These are phyloP conservation scores for Garra rufa DNA, from an alignment of 2,113 vertebrate genomes.

Conservation along the genomic window DNA sequence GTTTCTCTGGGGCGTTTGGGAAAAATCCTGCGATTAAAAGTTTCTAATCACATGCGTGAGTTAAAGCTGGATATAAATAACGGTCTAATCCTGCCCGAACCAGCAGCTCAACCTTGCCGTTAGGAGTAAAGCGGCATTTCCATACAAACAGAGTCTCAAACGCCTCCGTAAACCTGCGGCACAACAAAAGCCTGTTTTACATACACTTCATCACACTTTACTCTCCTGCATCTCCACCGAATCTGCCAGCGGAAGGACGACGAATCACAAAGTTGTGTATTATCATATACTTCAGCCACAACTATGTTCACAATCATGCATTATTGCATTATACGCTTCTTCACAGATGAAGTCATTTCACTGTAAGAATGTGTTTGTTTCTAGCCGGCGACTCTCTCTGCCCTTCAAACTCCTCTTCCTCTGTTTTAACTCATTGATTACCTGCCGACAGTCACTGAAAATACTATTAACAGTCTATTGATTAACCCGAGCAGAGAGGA, in stretches of 20 bases:
- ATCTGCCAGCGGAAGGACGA: neutral
- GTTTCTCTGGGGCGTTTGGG: neutral
- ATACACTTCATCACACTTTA: neutral
- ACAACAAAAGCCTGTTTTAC: neutral
- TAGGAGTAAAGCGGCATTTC: neutral
- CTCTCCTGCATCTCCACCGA: neutral
- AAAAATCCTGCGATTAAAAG: neutral
- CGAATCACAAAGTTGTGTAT: neutral
- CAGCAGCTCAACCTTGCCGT: neutral
- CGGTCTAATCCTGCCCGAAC: neutral
- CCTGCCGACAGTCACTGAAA: slow-evolving; percentile 57
- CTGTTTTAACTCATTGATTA: slow-evolving; percentile 60
- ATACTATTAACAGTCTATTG: slow-evolving; percentile 73
- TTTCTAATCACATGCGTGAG: neutral
- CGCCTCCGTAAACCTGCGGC: neutral
- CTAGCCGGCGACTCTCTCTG: neutral
- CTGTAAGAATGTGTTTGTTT: neutral
- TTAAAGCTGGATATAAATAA: neutral
- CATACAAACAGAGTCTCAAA: neutral
- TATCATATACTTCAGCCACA: neutral
- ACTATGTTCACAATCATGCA: neutral
- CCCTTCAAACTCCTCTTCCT: slow-evolving; percentile 46
- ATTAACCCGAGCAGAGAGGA: slow-evolving; percentile 63
- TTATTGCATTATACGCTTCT: neutral
- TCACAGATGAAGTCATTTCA: neutral